Base-by-base conservation (phyloP, 1,140 invertebrate genomes). In the Muscidifurax raptorellus region DNA sequence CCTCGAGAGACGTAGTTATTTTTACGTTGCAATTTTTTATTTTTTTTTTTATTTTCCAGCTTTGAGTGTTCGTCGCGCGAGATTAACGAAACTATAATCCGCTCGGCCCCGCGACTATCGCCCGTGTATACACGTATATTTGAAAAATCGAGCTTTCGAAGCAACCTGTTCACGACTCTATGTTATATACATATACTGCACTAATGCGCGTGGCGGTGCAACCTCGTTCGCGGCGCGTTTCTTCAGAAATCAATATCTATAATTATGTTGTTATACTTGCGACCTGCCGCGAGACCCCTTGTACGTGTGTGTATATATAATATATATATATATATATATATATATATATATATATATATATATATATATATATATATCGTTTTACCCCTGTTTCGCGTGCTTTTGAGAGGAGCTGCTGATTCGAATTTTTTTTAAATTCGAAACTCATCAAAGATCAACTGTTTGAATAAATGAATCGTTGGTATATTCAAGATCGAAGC, bases 221-320 rank as follows among this genome's bases (percentile, higher is more conserved):
- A 36, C 82, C 75, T 75, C 83, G 83, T 69, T 85, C 83, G 66
- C 66, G 66, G 9, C 6, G 66, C 66, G 82, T 86, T 86, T 86
- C 84, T 86, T 81, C 82, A 87, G 83, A 89, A 90, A 90, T 90
- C 89, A 88, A 90, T 90, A 90, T 89, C 88, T 88, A 88, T 90
- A 90, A 90, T 90, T 89, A 90, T 89, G 87, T 89, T 87, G 86
- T 88, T 87, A 86, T 85, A 85, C 88, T 79, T 3, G 47, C 13
- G 67, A 79, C 25, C 64, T 28, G 36, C 75, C 15, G 36, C 64
- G 75, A 71, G 66, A 18, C 22, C 18, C 66, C 66, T 69, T 5
- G 66, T 67, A n/a, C n/a, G n/a, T n/a, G n/a, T n/a, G n/a, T n/a
- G n/a, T n/a, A n/a, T n/a, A n/a, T n/a, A n/a, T n/a, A n/a, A 13